Conservation (phyloP, 2,888 invertebrate genomes). For the Molorchus minor region DNA sequence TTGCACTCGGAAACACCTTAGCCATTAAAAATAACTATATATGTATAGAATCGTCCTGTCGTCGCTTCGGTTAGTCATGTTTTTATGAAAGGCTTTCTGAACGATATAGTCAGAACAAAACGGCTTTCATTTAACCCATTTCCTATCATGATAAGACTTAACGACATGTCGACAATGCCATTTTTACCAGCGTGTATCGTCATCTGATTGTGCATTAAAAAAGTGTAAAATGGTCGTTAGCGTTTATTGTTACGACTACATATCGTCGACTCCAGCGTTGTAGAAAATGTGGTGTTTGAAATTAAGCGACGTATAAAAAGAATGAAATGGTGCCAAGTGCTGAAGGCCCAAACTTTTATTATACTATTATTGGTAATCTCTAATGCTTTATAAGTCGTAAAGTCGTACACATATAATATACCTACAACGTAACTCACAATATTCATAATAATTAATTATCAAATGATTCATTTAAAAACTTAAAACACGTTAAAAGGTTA, state of each 20-base stretch:
- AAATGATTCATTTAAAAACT: too few relatives aligned
- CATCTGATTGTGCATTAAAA: constrained; percentile 53
- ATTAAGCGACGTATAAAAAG: not conserved
- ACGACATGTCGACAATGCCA: constrained; percentile 46
- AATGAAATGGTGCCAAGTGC: too few relatives aligned
- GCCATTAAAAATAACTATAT: constrained; percentile 8
- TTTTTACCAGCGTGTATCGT: constrained; percentile 41
- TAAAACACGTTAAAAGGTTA: too few relatives aligned
- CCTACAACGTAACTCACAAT: too few relatives aligned
- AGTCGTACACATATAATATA: too few relatives aligned
- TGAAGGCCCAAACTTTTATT: too few relatives aligned
- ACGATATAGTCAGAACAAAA: constrained; percentile 42
- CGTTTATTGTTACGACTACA: constrained; percentile 49
- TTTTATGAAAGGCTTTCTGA: constrained; percentile 35
- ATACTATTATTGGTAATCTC: too few relatives aligned
- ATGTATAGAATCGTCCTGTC: constrained; percentile 28
- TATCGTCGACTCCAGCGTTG: constrained; percentile 35
- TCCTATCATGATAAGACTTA: constrained; percentile 41
- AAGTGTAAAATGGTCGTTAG: constrained; percentile 51
- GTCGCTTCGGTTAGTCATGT: constrained; percentile 24
- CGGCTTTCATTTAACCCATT: constrained; percentile 38
- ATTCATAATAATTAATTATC: too few relatives aligned
- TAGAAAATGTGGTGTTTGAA: constrained; percentile 8
- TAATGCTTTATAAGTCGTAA: too few relatives aligned
- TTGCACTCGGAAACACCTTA: constrained; percentile 28